Base-by-base conservation (phyloP, 2,888 invertebrate genomes). In the Celastrina argiolus region DNA sequence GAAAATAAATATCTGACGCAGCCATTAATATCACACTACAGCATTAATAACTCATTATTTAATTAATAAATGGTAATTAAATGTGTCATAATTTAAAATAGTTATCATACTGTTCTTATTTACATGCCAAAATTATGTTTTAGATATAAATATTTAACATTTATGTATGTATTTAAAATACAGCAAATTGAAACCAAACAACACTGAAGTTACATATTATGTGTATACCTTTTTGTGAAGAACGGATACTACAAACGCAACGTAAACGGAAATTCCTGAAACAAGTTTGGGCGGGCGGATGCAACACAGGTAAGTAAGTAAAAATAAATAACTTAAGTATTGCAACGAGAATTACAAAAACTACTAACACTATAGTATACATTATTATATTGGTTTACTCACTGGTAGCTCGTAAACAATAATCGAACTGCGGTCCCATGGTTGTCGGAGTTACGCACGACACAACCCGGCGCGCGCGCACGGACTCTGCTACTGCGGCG, bases 341-440 rank as follows among this genome's bases (percentile, higher is more conserved):
- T 36, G 2, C 8, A 8, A 36, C 12, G 12, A 8, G 10, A 12
- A 36, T 51, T 12, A 16, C 16, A 14, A 51, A 22, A 18, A 22
- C 64, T 42, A 42, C 64, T 45, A 7, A 16, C n/a, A 66, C 18
- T 51, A 39, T 58, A 34, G 31, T 41, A 56, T 39, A 63, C 12
- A 39, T 39, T 3, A 2, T 59, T 22, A 65, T 64, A 41, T 36
- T 65, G 18, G 63, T 26, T 34, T 68, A 88, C 91, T 91, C 77
- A 91, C 91, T 91, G 71, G 91, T 87, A 67, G 89, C 91, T 64
- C 91, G 87, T 34, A 90, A 81, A 72, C 89, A 89, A 76, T 88
- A 91, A 76, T 91, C 90, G 75, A 88, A 91, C 75, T 91, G 91
- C 75, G 91, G 91, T 84, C 90, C 90, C 90, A 91, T 90, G 73